Percentiles rank a stretch among this genome's conserved stretches.
phyloP scores from a whole-genome alignment of 2,888 invertebrate species.

The Antitype chi region DNA sequence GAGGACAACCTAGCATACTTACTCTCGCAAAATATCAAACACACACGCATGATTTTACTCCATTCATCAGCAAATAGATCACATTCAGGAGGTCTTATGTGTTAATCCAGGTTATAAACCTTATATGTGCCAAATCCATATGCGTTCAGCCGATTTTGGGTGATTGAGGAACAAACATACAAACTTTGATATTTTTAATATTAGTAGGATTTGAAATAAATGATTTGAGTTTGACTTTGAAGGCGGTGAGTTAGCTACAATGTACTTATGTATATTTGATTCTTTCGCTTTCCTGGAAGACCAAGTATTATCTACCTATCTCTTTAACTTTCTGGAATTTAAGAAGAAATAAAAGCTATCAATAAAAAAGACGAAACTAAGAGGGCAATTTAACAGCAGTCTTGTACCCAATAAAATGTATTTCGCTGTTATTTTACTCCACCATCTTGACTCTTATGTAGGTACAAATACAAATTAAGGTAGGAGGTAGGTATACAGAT shows the following conservation, averaged over 20 bases:
- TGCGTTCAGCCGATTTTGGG: too few species aligned
- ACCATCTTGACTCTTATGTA: conserved; percentile 5
- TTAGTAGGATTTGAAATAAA: too few species aligned
- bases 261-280: background rate
- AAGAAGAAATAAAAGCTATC: background rate
- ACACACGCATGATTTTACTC: too few species aligned
- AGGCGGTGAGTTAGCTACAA: background rate
- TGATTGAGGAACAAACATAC: too few species aligned
- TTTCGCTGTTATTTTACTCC: background rate
- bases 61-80: too few species aligned
- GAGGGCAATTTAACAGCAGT: background rate
- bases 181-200: too few species aligned
- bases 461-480: conserved; percentile 17
- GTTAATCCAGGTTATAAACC: too few species aligned
- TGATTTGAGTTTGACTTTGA: too few species aligned
- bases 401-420: background rate
- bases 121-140: too few species aligned
- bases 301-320: background rate
- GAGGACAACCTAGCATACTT: too few species aligned
- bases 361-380: background rate
- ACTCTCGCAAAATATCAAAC: too few species aligned
- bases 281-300: background rate
- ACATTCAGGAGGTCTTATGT: too few species aligned
- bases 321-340: background rate
- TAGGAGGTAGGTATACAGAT: conserved; percentile 5